Evolutionary conservation across 2,797 vertebrate species (phyloP).

Genomic region (Hafferia zeledoni): DNA sequence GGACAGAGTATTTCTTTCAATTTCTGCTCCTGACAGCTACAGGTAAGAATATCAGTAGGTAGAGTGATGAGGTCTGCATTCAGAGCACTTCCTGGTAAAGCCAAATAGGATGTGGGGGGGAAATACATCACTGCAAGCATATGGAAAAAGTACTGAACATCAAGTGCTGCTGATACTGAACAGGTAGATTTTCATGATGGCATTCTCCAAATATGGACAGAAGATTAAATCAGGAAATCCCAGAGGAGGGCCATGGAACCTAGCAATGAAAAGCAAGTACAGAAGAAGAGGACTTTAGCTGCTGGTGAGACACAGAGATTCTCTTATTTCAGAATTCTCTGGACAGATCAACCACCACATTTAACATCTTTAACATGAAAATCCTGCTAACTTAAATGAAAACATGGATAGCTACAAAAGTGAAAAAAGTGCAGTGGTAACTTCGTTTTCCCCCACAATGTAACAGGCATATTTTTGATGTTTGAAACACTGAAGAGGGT

Average conservation of each 20-base stretch:
- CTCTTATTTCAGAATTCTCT: background rate
- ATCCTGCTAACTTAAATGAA: background rate
- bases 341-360: background rate
- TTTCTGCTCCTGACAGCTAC: background rate
- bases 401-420: background rate
- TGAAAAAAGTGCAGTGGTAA: background rate
- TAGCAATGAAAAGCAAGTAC: background rate
- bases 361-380: background rate
- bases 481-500: background rate
- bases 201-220: background rate
- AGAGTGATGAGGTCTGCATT: background rate
- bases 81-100: background rate
- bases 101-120: background rate
- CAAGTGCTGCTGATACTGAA: background rate
- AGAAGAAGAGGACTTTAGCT: background rate
- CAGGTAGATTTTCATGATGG: background rate
- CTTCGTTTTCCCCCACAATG: background rate
- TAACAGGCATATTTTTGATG: background rate
- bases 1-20: background rate
- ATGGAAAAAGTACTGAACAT: background rate
- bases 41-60: background rate
- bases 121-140: background rate
- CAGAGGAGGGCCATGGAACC: background rate
- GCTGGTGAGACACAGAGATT: background rate
- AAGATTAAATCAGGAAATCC: background rate